Conservation (phyloP, 2,888 invertebrate genomes). For the Cryptocephalus moraei region DNA sequence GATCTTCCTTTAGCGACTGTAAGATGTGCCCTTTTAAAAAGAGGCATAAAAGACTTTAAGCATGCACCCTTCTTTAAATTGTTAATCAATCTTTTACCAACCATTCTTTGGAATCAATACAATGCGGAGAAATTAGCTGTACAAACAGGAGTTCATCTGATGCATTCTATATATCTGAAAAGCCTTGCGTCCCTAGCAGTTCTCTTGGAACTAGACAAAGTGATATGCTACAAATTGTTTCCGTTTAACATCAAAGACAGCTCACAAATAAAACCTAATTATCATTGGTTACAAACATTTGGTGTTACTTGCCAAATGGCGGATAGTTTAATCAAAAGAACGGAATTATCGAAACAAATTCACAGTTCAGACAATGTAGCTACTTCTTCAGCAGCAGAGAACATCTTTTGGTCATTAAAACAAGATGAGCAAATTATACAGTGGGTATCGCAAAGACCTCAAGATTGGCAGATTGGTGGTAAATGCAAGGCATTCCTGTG, state of each 20-base stretch:
- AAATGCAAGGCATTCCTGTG: slow-evolving; percentile 50
- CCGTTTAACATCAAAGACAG: slow-evolving; percentile 39
- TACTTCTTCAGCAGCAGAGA: slow-evolving; percentile 32
- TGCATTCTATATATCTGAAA: slow-evolving; percentile 49
- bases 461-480: slow-evolving; percentile 56
- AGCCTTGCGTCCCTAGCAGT: slow-evolving; percentile 45
- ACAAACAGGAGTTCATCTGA: slow-evolving; percentile 46
- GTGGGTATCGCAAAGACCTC: slow-evolving; percentile 50
- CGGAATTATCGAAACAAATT: slow-evolving; percentile 33
- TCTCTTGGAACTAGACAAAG: slow-evolving; percentile 43
- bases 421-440: slow-evolving; percentile 51
- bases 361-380: slow-evolving; percentile 17
- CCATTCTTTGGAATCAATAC: slow-evolving; percentile 43
- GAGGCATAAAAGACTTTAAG: slow-evolving; percentile 44
- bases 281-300: slow-evolving; percentile 49
- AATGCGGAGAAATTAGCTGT: slow-evolving; percentile 47
- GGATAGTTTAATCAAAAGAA: slow-evolving; percentile 42
- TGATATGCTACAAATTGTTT: slow-evolving; percentile 40
- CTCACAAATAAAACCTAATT: slow-evolving; percentile 36
- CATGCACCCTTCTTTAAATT: slow-evolving; percentile 44
- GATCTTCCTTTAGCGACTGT: slow-evolving; percentile 42
- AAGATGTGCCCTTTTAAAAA: slow-evolving; percentile 40
- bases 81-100: slow-evolving; percentile 40
- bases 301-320: slow-evolving; percentile 45
- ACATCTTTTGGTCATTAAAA: slow-evolving; percentile 44